Base-by-base conservation (phyloP, 2,797 vertebrate genomes). In the Chelon auratus region DNA sequence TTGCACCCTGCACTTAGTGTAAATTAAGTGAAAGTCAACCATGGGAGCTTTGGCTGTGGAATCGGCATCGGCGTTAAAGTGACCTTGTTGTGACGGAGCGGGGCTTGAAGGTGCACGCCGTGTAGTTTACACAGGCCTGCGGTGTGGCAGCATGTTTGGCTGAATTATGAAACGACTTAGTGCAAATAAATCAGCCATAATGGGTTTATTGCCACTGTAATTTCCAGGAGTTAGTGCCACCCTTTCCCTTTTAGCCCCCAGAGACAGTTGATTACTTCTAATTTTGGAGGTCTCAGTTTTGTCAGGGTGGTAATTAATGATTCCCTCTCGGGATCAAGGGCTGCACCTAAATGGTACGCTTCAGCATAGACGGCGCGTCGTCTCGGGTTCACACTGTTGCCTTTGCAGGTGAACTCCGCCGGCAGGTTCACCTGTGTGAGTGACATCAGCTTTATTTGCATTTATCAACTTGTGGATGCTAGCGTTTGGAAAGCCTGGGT, bases 241-340 rank as follows among this genome's bases (percentile, higher is more conserved):
- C 72, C 39, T 75, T 72, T 54, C 65, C 71, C 53, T 26, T 82
- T 77, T 33, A 52, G 74, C 80, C 82, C 78, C 72, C 68, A 61
- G 84, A 86, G 85, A 67, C 65, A 66, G 69, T 40, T 80, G 78
- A 87, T 90, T 85, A 80, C 74, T 52, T 77, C 76, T 76, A 77
- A 87, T 86, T 87, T 84, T 67, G 68, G 66, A 83, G 84, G 82
- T 83, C 71, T 85, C 43, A 3, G 17, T 72, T 89, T 90, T 85
- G 79, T 88, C 50, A 77, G 75, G 82, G 74, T 87, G 84, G 75
- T 83, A 88, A 91, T 91, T 75, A 87, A 86, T 66, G 69, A 69
- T 60, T 45, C 80, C 62, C 50, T 22, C 39, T 12, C 69, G 62
- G 58, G 82, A 86, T 73, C 69, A 71, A 50, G 74, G 76, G 77